Evolutionary conservation across 2,113 vertebrate species (phyloP), one percentile per base, ranked within the genome.

Genomic region (Ammodytes dubius): DNA sequence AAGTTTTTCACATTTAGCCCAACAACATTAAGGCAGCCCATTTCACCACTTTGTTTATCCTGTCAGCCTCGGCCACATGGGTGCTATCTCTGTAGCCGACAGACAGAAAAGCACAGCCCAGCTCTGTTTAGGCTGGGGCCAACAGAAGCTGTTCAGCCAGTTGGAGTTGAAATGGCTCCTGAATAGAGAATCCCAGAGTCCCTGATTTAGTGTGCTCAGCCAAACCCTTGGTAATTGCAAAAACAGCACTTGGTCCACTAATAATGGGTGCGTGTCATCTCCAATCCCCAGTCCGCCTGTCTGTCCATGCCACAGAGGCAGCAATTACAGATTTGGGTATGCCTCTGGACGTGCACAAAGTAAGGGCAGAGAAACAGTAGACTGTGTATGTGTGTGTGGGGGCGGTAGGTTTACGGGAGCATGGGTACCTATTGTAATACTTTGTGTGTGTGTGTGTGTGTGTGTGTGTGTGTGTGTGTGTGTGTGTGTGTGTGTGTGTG

Each of bases 201-300:
- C 27, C 27, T 77, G 83, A 92, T 95, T 94, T 88, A 92, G 72
- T 88, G 72, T 93, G 93, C 87, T 94, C 91, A 94, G 88, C 92
- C 92, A 93, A 93, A 94, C 90, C 85, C 88, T 80, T 72, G 70
- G 92, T 94, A 95, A 94, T 93, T 94, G 90, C 93, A 93, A 93
- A 94, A 96, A 93, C 93, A 95, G 93, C 93, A 94, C 91, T 95
- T 90, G 92, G 87, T 92, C 90, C 92, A 90, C 86, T 91, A 92
- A 95, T 93, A 95, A 95, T 94, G 91, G 87, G 90, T 93, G 85
- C 82, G 89, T 94, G 93, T 95, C 94, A 93, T 94, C 92, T 95
- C 90, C 93, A 95, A 94, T 95, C 92, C 82, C 74, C 85, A 73
- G 88, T 92, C 91, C 60, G 89, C 88, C 87, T 90, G 93, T 89